Conservation (phyloP, 2,797 vertebrate genomes). For the Petrocephalus sullivani region DNA sequence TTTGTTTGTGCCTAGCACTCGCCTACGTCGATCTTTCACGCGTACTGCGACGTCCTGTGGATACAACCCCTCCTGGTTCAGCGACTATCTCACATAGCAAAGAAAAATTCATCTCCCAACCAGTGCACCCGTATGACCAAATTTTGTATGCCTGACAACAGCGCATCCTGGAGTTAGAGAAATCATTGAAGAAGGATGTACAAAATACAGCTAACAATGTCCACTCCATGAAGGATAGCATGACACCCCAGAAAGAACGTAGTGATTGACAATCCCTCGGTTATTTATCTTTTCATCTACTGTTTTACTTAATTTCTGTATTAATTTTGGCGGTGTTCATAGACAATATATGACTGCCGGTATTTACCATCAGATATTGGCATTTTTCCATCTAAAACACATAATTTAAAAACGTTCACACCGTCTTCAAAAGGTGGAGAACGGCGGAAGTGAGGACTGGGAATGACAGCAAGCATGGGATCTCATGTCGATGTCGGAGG, state of each 20-base stretch:
- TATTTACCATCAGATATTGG: too few relatives aligned
- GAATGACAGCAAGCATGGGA: too few relatives aligned
- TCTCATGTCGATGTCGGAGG: too few relatives aligned
- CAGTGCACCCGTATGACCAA: background rate
- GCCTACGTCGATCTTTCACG: too few relatives aligned
- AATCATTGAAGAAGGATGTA: background rate
- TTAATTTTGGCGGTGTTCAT: background rate
- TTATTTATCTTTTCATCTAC: background rate
- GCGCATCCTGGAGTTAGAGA: background rate
- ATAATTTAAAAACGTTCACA: too few relatives aligned
- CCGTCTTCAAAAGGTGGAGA: too few relatives aligned
- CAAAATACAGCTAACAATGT: background rate
- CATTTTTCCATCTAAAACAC: too few relatives aligned
- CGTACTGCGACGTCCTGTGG: background rate
- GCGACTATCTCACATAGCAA: background rate
- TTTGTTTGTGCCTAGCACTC: background rate
- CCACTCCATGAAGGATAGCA: background rate
- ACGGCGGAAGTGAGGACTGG: too few relatives aligned
- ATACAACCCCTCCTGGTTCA: background rate
- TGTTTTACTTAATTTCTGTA: background rate
- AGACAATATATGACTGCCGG: too few relatives aligned
- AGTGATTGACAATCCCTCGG: background rate
- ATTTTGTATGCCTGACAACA: background rate
- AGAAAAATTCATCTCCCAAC: background rate
- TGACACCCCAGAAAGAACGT: background rate